phyloP scores from a whole-genome alignment of 2,113 vertebrate genomes.

The Ramphastos sulfuratus region DNA sequence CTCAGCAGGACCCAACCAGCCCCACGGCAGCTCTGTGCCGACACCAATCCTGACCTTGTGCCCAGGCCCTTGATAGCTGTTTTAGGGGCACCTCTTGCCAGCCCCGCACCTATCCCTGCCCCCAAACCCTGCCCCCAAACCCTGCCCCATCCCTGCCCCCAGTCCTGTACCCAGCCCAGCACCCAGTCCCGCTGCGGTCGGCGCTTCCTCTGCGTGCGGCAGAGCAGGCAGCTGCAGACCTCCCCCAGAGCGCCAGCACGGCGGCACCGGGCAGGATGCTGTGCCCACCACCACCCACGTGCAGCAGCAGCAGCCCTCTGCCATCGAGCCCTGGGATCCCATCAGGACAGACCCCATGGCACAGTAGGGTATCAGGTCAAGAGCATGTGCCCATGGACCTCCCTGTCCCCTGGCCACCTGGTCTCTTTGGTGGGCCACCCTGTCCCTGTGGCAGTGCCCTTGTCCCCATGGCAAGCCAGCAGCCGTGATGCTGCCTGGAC shows the following conservation, averaged over 20 bases:
- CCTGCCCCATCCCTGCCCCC: not conserved
- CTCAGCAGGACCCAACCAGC: not conserved
- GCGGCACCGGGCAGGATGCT: not conserved
- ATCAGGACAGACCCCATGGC: accelerated
- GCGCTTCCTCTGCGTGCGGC: not conserved
- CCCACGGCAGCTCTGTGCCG: not conserved
- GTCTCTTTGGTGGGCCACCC: not conserved
- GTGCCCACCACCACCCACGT: accelerated
- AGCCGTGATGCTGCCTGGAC: not conserved
- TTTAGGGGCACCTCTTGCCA: not conserved
- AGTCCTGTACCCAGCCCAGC: not conserved
- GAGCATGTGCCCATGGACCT: accelerated
- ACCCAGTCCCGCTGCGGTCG: not conserved
- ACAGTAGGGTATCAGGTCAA: accelerated
- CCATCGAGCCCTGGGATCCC: accelerated
- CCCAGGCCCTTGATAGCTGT: not conserved
- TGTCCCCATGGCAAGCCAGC: not conserved
- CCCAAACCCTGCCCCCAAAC: not conserved
- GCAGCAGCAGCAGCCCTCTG: not conserved
- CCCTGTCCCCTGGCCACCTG: not conserved
- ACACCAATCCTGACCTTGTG: accelerated
- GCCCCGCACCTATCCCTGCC: not conserved
- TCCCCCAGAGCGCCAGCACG: not conserved
- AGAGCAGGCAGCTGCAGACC: not conserved
- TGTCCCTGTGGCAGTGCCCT: not conserved